phyloP scores from a whole-genome alignment of 2,797 vertebrate species.

The Anolis apletophallus region DNA sequence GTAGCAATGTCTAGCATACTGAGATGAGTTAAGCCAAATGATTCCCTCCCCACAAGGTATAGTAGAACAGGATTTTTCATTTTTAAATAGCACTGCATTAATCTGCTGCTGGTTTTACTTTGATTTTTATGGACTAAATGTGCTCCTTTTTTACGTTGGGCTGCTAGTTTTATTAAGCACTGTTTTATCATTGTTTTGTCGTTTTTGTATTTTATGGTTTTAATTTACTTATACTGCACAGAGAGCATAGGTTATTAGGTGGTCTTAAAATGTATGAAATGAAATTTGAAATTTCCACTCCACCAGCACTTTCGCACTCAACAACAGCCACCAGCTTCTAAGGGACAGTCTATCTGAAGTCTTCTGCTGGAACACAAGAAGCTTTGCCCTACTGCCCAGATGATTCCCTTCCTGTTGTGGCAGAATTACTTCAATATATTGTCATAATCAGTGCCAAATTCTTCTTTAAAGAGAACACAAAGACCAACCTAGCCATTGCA shows the following conservation, averaged over 20 bases:
- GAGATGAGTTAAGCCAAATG: background rate
- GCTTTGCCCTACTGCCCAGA: background rate
- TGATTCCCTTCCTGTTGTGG: background rate
- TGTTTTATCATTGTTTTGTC: background rate
- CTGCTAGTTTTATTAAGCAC: background rate
- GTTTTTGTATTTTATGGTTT: background rate
- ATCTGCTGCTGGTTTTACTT: background rate
- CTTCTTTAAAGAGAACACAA: background rate
- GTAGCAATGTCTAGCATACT: background rate
- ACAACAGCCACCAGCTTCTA: background rate
- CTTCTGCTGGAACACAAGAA: background rate
- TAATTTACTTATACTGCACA: background rate
- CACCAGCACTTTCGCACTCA: background rate
- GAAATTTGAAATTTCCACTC: background rate
- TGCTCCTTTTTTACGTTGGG: background rate
- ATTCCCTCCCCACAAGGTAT: background rate
- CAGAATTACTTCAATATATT: too few relatives aligned
- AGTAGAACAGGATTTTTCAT: background rate
- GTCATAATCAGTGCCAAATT: background rate
- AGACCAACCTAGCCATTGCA: background rate
- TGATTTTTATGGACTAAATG: background rate
- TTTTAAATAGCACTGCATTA: background rate
- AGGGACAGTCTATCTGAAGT: background rate
- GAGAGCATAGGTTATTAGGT: background rate
- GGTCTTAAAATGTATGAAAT: background rate